Evolutionary conservation across 2,797 vertebrate species (phyloP).

Genomic region (Melanotaenia trifasciata): DNA sequence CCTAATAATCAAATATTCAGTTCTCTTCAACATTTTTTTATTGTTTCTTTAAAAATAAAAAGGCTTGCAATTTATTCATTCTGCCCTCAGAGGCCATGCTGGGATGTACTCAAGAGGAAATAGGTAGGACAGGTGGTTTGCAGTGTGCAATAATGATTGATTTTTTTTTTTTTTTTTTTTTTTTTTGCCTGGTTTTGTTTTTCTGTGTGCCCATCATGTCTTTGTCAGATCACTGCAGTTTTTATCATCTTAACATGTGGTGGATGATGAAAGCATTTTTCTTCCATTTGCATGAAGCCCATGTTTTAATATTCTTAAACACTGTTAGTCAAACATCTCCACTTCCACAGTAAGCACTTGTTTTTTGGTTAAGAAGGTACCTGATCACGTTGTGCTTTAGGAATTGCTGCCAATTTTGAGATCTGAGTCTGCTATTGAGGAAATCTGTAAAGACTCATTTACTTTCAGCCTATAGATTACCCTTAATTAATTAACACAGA

Average conservation of each 20-base stretch:
- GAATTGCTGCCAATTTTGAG: background rate
- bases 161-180: conserved; percentile 49
- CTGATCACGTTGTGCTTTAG: conserved; percentile 18
- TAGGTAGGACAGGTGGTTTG: conserved; percentile 78
- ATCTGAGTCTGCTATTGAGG: background rate
- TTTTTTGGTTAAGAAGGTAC: conserved; percentile 23
- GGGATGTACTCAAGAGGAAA: conserved; percentile 83
- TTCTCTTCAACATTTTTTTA: background rate
- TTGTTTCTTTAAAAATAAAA: background rate
- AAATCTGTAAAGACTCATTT: conserved; percentile 1
- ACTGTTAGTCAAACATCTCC: conserved; percentile 18
- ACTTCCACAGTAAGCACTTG: conserved; percentile 25
- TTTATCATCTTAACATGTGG: conserved; percentile 8
- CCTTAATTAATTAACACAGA: background rate
- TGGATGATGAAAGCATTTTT: conserved; percentile 39
- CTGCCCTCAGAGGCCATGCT: conserved; percentile 80
- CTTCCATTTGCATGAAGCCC: conserved; percentile 56
- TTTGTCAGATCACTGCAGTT: conserved; percentile 27
- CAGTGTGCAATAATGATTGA: conserved; percentile 54
- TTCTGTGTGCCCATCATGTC: conserved; percentile 46
- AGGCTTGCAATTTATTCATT: conserved; percentile 40
- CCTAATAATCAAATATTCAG: background rate
- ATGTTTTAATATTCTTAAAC: conserved; percentile 6
- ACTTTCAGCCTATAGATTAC: conserved; percentile 2
- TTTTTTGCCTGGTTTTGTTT: conserved; percentile 58